phyloP scores from a whole-genome alignment of 2,888 invertebrate genomes.

The Epinotia brunnichana region DNA sequence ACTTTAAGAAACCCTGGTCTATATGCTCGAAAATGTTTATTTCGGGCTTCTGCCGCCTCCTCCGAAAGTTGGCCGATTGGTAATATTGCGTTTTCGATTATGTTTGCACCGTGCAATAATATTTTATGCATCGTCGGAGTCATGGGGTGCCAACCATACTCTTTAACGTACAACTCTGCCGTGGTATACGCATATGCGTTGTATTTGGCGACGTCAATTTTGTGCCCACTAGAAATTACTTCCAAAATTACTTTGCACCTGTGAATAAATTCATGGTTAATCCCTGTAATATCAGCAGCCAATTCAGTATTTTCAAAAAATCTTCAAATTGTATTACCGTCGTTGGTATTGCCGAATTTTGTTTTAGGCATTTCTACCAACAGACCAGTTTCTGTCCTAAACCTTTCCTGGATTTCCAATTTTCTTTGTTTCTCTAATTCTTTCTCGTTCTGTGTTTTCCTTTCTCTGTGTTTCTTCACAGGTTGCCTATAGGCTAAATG shows the following conservation, averaged over 20 bases:
- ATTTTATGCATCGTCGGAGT: constrained; percentile 36
- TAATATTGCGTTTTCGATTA: constrained; percentile 17
- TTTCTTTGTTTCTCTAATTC: neutral
- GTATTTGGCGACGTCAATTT: constrained; percentile 15
- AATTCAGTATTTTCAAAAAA: neutral
- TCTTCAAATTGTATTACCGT: neutral
- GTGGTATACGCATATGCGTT: constrained; percentile 3
- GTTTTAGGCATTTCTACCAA: neutral
- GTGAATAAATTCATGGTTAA: neutral
- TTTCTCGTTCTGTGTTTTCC: neutral
- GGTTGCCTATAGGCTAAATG: neutral
- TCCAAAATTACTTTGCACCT: constrained; percentile 5
- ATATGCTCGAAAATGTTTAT: constrained; percentile 51
- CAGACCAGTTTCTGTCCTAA: neutral
- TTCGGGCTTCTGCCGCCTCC: constrained; percentile 45
- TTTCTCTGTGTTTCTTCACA: neutral
- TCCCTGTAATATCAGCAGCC: neutral
- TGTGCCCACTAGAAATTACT: constrained; percentile 19
- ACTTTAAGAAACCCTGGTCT: no score
- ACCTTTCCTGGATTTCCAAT: neutral
- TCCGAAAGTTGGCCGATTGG: constrained; percentile 8
- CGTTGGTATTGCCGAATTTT: neutral
- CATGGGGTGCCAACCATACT: constrained; percentile 33
- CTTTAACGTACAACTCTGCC: constrained; percentile 17
- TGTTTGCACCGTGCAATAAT: constrained; percentile 24